Base-by-base conservation (phyloP, 2,888 invertebrate species). In the Ormia ochracea region DNA sequence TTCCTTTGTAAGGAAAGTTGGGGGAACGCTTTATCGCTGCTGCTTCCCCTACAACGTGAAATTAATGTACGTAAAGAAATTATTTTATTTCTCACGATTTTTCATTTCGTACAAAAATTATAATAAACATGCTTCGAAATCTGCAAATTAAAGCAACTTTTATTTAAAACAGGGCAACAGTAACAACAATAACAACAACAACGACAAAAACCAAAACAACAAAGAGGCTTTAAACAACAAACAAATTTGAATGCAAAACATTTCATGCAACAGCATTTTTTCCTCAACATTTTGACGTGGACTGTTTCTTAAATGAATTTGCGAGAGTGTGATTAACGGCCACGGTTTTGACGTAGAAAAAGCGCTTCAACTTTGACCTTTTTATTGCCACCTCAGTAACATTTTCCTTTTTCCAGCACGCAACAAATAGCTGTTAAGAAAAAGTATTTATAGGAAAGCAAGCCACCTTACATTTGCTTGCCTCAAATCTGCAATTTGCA, bases 311-410 rank as follows among this genome's bases (percentile, higher is more conserved):
- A 33, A 52, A 63, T 54, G 6, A 31, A 23, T 33, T 59, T 41
- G 41, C 17, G 14, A 1, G 14, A 54, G 14, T 54, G 12, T 56
- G 10, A 41, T 74, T 26, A 52, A 52, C 33, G 43, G 66, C 66
- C 74, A 52, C 66, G 50, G 66, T 66, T 61, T 31, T n/a, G 36
- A 61, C n/a, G 50, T 17, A 66, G 66, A 33, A 45, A 56, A 66
- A 63, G 38, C 41, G 17, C 38, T 23, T 69, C 38, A 63, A 63
- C 76, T 76, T 69, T 69, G 69, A 69, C 76, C 56, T 76, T 76
- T 76, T 59, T 61, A n/a, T 54, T 12, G 54, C 56, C 54, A 69
- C 76, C 54, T 56, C 56, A 31, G 31, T 7, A 68, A 61, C n/a
- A 5, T 38, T 36, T 45, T 21, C 19, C 4, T 6, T 19, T 50